Conservation (phyloP, 2,888 invertebrate species). For the Therioaphis trifolii region DNA sequence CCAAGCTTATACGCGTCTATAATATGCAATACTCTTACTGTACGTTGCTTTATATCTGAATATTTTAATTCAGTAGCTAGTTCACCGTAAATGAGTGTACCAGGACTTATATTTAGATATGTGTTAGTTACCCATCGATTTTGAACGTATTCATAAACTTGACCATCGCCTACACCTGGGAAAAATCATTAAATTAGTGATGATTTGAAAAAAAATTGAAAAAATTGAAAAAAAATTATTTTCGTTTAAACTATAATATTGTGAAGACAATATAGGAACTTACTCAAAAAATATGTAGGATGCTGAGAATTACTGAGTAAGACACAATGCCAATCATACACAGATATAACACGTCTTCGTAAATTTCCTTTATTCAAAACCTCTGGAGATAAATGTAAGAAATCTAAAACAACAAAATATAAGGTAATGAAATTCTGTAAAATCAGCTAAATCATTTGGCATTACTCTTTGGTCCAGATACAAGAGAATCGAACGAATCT, state of each 20-base stretch:
- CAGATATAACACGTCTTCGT: slow-evolving; percentile 67
- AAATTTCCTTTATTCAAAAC: slow-evolving; percentile 64
- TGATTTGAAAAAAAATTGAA: no score
- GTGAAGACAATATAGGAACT: neutral
- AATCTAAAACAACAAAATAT: slow-evolving; percentile 56
- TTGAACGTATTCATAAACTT: slow-evolving; percentile 56
- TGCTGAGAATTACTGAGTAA: slow-evolving; percentile 69
- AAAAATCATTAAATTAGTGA: no score
- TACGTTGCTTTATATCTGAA: slow-evolving; percentile 73
- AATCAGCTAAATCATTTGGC: no score
- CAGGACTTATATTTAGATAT: slow-evolving; percentile 72
- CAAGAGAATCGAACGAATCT: slow-evolving; percentile 17
- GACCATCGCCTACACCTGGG: slow-evolving; percentile 68
- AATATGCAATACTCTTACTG: slow-evolving; percentile 77
- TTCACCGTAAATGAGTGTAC: slow-evolving; percentile 81
- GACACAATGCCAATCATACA: slow-evolving; percentile 79
- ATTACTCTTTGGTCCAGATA: slow-evolving; percentile 36
- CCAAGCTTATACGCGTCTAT: slow-evolving; percentile 83
- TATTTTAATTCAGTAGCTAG: slow-evolving; percentile 77
- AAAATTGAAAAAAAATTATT: slow-evolving; percentile 33
- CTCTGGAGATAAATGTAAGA: slow-evolving; percentile 46
- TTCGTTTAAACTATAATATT: neutral
- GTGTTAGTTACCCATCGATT: slow-evolving; percentile 72
- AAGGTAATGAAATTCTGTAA: neutral
- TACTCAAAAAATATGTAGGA: slow-evolving; percentile 76